Conservation (phyloP, 2,113 vertebrate species). For the Sphyrna mokarran region DNA sequence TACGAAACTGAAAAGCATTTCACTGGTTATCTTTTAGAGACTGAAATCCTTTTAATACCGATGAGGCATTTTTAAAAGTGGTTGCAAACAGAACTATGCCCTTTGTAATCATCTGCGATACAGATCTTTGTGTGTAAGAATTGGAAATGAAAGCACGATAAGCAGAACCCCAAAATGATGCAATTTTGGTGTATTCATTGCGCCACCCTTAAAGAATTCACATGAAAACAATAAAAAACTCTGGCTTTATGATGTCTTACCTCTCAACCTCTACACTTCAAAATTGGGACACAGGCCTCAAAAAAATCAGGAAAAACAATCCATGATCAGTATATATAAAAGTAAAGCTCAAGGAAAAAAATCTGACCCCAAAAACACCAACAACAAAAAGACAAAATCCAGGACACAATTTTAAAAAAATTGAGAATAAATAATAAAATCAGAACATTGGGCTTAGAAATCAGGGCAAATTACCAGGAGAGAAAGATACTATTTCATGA, state of each 20-base stretch:
- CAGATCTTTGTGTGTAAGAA: not conserved
- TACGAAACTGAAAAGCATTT: not conserved
- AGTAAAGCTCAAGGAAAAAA: not conserved
- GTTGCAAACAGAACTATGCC: not conserved
- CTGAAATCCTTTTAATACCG: not conserved
- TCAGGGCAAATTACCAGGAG: not conserved
- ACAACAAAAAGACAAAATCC: not conserved
- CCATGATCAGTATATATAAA: not conserved
- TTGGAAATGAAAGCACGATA: not conserved
- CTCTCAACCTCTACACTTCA: not conserved
- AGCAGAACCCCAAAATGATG: not conserved
- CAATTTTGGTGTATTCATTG: not conserved
- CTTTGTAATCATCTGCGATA: not conserved
- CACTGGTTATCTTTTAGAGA: not conserved
- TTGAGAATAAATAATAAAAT: not conserved
- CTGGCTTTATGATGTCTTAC: conserved; percentile 1
- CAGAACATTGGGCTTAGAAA: not conserved
- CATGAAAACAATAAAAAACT: not conserved
- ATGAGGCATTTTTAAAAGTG: not conserved
- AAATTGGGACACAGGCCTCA: too few species aligned
- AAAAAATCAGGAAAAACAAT: not conserved
- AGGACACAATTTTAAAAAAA: not conserved
- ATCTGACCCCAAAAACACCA: not conserved
- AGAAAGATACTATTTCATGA: not conserved
- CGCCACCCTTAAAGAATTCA: not conserved